These are phyloP conservation scores for Melolontha melolontha DNA, from an alignment of 2,888 invertebrate species.

Conservation along the genomic window DNA sequence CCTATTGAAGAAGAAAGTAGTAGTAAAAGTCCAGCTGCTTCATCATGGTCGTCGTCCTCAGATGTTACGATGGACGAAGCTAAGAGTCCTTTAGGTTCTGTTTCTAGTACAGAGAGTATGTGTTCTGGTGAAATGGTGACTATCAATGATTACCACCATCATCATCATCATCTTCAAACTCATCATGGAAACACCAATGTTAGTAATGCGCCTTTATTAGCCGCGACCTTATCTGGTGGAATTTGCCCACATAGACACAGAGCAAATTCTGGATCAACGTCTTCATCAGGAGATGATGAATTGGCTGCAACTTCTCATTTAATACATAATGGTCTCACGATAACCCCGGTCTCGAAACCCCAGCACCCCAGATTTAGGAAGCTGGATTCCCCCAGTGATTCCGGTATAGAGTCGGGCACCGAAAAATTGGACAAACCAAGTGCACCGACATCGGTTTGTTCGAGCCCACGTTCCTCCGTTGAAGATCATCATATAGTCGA, in stretches of 20 bases:
- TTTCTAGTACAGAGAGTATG: slow-evolving; percentile 88
- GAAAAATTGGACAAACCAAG: slow-evolving; percentile 83
- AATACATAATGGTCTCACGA: slow-evolving; percentile 79
- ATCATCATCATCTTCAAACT: slow-evolving; percentile 55
- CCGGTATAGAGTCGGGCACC: slow-evolving; percentile 93
- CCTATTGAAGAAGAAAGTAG: slow-evolving; percentile 80
- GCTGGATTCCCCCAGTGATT: slow-evolving; percentile 91
- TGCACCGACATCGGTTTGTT: slow-evolving; percentile 82
- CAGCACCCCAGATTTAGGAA: slow-evolving; percentile 77
- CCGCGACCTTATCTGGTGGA: slow-evolving; percentile 79
- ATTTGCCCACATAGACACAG: slow-evolving; percentile 80
- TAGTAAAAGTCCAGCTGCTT: slow-evolving; percentile 72
- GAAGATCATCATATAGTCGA: slow-evolving; percentile 84
- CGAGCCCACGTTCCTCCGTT: slow-evolving; percentile 85
- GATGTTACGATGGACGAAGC: slow-evolving; percentile 82
- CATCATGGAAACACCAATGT: slow-evolving; percentile 70
- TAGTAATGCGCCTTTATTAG: slow-evolving; percentile 79
- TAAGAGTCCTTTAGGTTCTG: slow-evolving; percentile 87
- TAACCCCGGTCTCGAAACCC: slow-evolving; percentile 73
- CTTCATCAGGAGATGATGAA: slow-evolving; percentile 85
- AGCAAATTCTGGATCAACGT: slow-evolving; percentile 79
- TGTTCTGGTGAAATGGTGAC: slow-evolving; percentile 76
- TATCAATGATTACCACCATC: slow-evolving; percentile 69
- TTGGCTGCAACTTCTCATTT: slow-evolving; percentile 78
- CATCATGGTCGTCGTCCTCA: slow-evolving; percentile 78